A percentile compares a stretch with the other conserved stretches of the same genome.
These are phyloP conservation scores for Hassar affinis DNA, from an alignment of 2,113 vertebrate genomes.

Conservation along the genomic window DNA sequence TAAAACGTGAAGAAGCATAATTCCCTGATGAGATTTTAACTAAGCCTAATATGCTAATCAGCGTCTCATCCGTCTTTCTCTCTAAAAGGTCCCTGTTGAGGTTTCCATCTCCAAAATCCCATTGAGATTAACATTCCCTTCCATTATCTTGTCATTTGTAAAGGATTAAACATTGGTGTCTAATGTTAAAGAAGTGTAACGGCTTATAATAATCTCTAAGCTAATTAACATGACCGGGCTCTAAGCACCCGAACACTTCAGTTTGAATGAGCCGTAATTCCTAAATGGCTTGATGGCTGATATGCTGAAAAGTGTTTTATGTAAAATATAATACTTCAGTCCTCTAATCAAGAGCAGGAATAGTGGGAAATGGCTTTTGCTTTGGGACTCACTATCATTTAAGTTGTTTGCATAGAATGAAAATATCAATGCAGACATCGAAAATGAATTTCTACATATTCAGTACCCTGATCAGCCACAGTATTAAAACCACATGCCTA, in stretches of 20 bases:
- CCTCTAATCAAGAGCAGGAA: conserved; percentile 4
- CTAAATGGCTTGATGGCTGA: conserved; percentile 65
- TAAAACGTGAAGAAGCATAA: background rate
- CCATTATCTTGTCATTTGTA: conserved; percentile 77
- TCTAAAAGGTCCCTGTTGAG: conserved; percentile 68
- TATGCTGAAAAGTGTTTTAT: conserved; percentile 34
- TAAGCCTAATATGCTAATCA: conserved; percentile 19
- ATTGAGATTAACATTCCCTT: conserved; percentile 69
- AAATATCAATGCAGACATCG: background rate
- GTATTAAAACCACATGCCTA: too few species aligned
- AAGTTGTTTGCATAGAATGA: background rate
- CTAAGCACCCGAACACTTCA: conserved; percentile 52
- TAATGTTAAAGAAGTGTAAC: conserved; percentile 74
- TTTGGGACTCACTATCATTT: background rate
- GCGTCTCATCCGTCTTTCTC: conserved; percentile 35
- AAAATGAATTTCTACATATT: too few species aligned
- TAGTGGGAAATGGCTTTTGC: background rate
- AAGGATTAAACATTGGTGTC: conserved; percentile 72
- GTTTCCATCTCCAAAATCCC: conserved; percentile 67
- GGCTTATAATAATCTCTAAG: conserved; percentile 75
- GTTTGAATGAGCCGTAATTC: conserved; percentile 64
- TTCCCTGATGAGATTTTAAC: conserved; percentile 28
- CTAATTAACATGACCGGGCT: conserved; percentile 69
- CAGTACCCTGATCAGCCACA: too few species aligned
- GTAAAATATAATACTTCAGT: conserved; percentile 14